phyloP scores from a whole-genome alignment of 2,888 invertebrate species.

The Strigamia maritima region DNA sequence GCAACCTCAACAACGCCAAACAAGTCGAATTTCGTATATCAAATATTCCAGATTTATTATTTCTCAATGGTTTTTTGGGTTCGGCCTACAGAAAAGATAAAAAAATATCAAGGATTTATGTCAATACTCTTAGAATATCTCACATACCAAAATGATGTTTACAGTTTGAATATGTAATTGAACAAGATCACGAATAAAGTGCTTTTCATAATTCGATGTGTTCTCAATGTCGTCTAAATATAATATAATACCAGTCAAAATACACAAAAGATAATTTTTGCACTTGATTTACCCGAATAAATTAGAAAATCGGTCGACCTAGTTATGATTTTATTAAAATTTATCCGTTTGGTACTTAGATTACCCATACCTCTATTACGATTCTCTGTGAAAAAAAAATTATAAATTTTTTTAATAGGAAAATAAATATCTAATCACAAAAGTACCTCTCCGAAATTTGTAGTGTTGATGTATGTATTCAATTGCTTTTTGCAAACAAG shows the following conservation, averaged over 20 bases:
- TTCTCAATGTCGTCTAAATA: constrained; percentile 39
- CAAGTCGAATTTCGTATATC: constrained; percentile 51
- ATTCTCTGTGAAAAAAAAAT: not conserved
- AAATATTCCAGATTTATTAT: constrained; percentile 46
- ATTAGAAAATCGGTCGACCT: constrained; percentile 43
- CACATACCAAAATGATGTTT: constrained; percentile 38
- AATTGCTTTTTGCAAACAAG: constrained; percentile 38
- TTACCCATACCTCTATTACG: not conserved
- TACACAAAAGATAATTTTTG: not conserved
- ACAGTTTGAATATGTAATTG: constrained; percentile 41
- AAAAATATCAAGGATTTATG: not conserved
- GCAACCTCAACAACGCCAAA: constrained; percentile 54
- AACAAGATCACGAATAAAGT: constrained; percentile 42
- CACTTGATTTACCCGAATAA: constrained; percentile 41
- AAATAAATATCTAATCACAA: not conserved
- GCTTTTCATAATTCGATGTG: constrained; percentile 40
- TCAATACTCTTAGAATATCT: too few species aligned
- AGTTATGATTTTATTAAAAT: constrained; percentile 41
- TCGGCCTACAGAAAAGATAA: not conserved
- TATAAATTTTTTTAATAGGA: not conserved
- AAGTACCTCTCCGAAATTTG: not conserved
- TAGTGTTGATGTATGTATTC: constrained; percentile 6
- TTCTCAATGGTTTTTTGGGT: not conserved
- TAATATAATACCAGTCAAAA: not conserved
- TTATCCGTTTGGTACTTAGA: constrained; percentile 36